Base-by-base conservation (phyloP, 1,140 invertebrate species). In the Drosophila novamexicana region DNA sequence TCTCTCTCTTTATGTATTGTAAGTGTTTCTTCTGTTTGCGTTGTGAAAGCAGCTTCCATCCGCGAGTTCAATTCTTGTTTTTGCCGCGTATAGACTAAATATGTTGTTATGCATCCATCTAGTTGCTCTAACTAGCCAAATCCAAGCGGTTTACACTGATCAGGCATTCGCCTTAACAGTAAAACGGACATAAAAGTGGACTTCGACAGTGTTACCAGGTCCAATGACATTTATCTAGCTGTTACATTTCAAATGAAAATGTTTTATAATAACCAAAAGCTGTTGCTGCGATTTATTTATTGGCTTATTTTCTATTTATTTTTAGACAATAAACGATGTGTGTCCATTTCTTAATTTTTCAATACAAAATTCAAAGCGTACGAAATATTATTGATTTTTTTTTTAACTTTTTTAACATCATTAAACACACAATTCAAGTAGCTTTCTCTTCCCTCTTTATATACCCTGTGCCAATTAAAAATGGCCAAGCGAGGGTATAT, bases 21-120 rank as follows among this genome's bases (percentile, higher is more conserved):
- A 7, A 16, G 37, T 44, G 32, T 50, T 56, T 57, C 40, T 68
- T 61, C 6, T 10, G 32, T n/a, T 45, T 61, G 42, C 14, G 34
- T 70, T 76, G 73, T 72, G 73, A 76, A 76, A 76, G 61, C 68
- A 40, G 49, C 22, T 65, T 54, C 22, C 37, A 39, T 34, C 40
- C 22, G 37, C 40, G 50, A 74, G 42, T 56, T 52, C 59, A 70
- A 63, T 75, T 70, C 58, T 69, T 57, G 36, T 54, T 64, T 69
- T 69, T 22, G 44, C 56, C 10, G 14, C 10, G 12, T 16, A 7
- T 12, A 62, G 16, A 44, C 40, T 37, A 34, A 14, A 32, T 32
- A 52, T 52, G 12, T 52, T 52, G 12, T 52, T 34, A 34, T 52
- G 12, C 14, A 39, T 22, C 12, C 14, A 57, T n/a, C 0, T 29